Evolutionary conservation across 1,140 invertebrate species (phyloP), one percentile per base, ranked within the genome.

Genomic region (Drosophila ficusphila): DNA sequence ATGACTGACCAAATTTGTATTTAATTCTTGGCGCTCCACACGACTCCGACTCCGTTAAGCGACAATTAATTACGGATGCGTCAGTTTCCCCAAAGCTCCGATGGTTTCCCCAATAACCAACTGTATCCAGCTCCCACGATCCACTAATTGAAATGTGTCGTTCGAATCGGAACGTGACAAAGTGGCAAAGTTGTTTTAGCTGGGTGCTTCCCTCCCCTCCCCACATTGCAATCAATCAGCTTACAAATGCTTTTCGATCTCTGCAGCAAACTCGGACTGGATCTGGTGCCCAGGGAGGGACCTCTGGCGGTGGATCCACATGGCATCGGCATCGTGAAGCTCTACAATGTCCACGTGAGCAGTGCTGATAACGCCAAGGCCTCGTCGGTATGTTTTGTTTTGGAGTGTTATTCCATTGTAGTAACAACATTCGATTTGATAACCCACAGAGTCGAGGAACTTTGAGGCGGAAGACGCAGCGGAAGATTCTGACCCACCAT

Each of bases 221-320:
- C 36, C 16, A 76, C 29, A 42, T 47, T 27, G 39, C 14, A 31
- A 65, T 72, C 36, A 69, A 56, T 68, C 44, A 58, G 31, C 21
- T 25, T 21, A 4, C n/a, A 41, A 53, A 76, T 54, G 6, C 36
- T 36, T 70, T 65, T 48, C 21, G 29, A 60, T 91, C 73, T 91
- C 96, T 95, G 29, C 92, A 98, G 97, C 91, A 96, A 97, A 93
- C 93, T 99, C 6, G 97, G 96, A 0, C 92, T 99, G 75, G 98
- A 99, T 92, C 90, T 99, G 83, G 97, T 99, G 12, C 98, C 97
- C 0, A 93, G 97, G 29, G 94, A 96, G 76, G 96, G 97, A 29
- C 94, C 96, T 18, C 94, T 97, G 81, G 97, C 97, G 90, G 96
- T 98, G 3, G 96, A 98, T 92, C 95, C 97, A 16, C 96, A 97